A percentile compares a stretch with the other conserved stretches of the same genome.
These are phyloP conservation scores for Emys orbicularis DNA, from an alignment of 2,797 vertebrate genomes.

Conservation along the genomic window DNA sequence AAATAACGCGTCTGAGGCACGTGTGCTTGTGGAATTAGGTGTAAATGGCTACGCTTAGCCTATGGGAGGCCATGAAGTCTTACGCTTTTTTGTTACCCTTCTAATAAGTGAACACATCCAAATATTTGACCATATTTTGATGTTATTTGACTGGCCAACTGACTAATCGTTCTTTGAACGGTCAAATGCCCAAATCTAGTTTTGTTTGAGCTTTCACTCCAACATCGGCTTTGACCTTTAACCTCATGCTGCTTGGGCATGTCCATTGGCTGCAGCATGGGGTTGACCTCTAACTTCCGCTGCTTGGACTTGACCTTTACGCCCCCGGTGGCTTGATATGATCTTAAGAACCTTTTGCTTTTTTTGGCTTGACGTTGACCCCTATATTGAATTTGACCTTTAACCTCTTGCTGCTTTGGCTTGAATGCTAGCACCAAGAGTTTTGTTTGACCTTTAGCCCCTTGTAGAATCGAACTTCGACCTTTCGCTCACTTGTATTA, in stretches of 20 bases:
- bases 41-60: too few relatives aligned
- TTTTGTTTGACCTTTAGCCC: background rate
- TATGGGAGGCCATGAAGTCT: background rate
- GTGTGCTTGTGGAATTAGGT: too few relatives aligned
- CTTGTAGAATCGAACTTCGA: too few relatives aligned
- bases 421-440: background rate
- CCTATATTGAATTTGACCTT: background rate
- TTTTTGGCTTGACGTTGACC: background rate
- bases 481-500: too few relatives aligned
- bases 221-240: background rate
- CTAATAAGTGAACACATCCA: too few relatives aligned
- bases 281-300: too few relatives aligned
- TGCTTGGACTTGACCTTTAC: background rate
- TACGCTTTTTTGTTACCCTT: background rate
- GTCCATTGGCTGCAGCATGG: background rate
- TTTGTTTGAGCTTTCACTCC: background rate
- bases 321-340: background rate
- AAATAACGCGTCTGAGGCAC: too few relatives aligned
- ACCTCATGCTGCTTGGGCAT: background rate
- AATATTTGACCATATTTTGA: too few relatives aligned
- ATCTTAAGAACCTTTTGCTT: background rate
- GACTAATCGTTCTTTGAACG: too few relatives aligned
- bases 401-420: background rate
- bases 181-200: background rate
- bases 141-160: background rate